Percentiles rank a stretch among this genome's conserved stretches.
These are phyloP conservation scores for Ryuthela nishihirai DNA, from an alignment of 2,888 invertebrate species.

Conservation along the genomic window DNA sequence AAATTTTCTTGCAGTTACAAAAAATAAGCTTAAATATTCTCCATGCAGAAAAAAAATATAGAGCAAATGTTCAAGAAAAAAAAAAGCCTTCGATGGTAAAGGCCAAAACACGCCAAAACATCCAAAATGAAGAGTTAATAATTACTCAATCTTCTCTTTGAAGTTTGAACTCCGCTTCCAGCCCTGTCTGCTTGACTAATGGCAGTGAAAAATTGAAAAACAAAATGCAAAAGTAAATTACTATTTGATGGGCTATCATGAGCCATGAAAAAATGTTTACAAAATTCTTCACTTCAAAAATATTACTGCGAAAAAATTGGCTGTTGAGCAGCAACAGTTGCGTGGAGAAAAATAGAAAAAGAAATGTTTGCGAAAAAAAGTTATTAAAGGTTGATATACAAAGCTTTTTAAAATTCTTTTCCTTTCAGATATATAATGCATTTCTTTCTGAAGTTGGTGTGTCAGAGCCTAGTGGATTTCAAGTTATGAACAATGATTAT, in stretches of 20 bases:
- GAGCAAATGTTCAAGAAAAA: background rate
- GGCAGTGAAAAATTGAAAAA: conserved; percentile 36
- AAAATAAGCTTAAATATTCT: too few species aligned
- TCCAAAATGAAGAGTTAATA: conserved; percentile 38
- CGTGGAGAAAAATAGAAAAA: background rate
- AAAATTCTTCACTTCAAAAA: background rate
- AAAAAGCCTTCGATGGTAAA: background rate
- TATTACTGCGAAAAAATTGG: too few species aligned
- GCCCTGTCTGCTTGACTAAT: conserved; percentile 38
- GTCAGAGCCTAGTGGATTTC: too few species aligned
- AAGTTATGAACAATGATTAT: too few species aligned
- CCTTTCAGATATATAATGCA: too few species aligned
- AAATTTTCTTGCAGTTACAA: too few species aligned
- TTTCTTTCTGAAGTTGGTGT: too few species aligned
- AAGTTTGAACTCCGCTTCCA: conserved; percentile 96
- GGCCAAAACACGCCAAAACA: conserved; percentile 13
- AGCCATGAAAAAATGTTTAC: too few species aligned
- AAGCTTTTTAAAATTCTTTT: too few species aligned
- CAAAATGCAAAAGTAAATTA: conserved; percentile 34
- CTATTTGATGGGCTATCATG: background rate
- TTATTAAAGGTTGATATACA: too few species aligned
- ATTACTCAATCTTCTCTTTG: conserved; percentile 66
- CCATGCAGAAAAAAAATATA: too few species aligned
- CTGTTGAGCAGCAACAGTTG: background rate
- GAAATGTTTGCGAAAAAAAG: too few species aligned